These are phyloP conservation scores for Naso thynnoides DNA, from an alignment of 2,797 vertebrate genomes.

Conservation along the genomic window DNA sequence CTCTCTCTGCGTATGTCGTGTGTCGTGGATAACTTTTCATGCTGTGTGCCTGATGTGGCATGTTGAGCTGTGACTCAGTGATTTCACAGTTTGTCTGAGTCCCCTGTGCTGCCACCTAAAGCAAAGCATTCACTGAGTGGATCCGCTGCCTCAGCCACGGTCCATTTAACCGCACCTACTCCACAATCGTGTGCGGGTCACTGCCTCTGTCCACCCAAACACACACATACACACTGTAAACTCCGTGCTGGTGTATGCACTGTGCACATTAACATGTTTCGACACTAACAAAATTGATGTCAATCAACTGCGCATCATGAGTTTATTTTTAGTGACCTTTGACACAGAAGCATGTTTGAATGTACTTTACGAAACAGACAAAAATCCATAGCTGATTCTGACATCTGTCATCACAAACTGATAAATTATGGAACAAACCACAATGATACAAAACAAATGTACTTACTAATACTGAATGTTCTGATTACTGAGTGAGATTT, in stretches of 20 bases:
- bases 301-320: neutral
- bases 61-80: conserved; percentile 44
- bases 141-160: conserved; percentile 43
- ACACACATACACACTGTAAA: conserved; percentile 14
- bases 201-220: conserved; percentile 29
- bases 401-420: neutral
- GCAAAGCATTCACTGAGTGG: conserved; percentile 48
- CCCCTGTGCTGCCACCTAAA: conserved; percentile 43
- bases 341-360: neutral
- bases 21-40: conserved; percentile 4
- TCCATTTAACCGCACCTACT: conserved; percentile 59
- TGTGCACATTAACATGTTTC: conserved; percentile 5
- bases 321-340: neutral
- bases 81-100: conserved; percentile 40
- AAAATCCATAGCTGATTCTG: neutral
- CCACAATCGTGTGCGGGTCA: conserved; percentile 43
- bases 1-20: neutral
- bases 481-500: neutral
- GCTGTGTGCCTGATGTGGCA: conserved; percentile 30
- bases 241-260: conserved; percentile 6
- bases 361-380: neutral
- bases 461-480: neutral
- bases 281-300: neutral
- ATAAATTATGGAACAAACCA: neutral
- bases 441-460: neutral